Evolutionary conservation across 2,113 vertebrate genomes (phyloP).

Genomic region (Leptosomus discolor): DNA sequence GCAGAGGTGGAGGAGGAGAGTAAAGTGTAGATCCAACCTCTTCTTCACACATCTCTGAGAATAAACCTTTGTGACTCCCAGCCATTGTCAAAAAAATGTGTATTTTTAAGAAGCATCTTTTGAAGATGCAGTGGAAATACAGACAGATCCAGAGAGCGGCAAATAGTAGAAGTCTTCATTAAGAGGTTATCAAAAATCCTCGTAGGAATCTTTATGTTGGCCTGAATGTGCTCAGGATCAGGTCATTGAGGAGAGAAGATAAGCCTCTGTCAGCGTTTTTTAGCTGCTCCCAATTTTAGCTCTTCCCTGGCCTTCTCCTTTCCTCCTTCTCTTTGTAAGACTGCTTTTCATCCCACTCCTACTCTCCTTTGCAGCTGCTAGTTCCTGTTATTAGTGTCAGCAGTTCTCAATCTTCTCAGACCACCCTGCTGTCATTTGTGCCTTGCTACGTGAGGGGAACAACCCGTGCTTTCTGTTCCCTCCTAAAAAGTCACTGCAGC

Average conservation of each 20-base stretch:
- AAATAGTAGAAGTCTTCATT: not conserved
- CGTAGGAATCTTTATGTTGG: not conserved
- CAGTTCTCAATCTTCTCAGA: constrained; percentile 19
- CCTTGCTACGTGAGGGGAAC: not conserved
- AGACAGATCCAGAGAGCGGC: not conserved
- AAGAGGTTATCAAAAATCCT: not conserved
- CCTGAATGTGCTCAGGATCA: not conserved
- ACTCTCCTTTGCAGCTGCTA: constrained; percentile 8
- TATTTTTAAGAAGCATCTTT: not conserved
- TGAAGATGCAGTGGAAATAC: not conserved
- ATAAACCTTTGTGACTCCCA: not conserved
- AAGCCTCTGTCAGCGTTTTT: not conserved
- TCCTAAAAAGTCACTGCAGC: not conserved
- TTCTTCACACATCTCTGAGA: not conserved
- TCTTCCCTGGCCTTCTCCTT: not conserved
- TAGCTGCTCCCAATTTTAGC: not conserved
- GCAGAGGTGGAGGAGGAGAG: not conserved
- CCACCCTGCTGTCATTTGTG: not conserved
- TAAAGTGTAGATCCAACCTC: not conserved
- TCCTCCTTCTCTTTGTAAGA: not conserved
- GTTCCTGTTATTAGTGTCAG: constrained; percentile 39
- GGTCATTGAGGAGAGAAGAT: not conserved
- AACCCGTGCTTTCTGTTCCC: constrained; percentile 1
- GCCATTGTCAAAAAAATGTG: not conserved
- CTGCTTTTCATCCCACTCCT: not conserved